A percentile compares a stretch with the other conserved stretches of the same genome.
Conservation (phyloP, 2,888 invertebrate genomes). For the Heliconius sara region DNA sequence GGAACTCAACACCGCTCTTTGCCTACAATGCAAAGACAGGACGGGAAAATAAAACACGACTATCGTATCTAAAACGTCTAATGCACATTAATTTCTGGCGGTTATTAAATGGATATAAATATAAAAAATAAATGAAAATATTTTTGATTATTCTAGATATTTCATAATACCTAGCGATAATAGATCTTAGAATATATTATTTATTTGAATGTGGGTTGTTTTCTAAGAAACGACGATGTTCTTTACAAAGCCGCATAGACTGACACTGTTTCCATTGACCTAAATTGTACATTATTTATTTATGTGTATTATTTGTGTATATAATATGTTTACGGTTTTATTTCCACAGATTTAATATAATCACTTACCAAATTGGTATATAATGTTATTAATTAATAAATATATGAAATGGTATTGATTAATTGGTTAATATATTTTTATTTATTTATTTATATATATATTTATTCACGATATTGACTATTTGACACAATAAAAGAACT, state of each 20-base stretch:
- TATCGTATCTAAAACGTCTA: rapidly evolving
- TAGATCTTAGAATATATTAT: conserved; percentile 11
- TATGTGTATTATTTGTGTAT: background rate
- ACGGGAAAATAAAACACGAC: background rate
- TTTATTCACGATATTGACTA: too few species aligned
- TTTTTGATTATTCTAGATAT: background rate
- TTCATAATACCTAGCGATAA: conserved; percentile 3
- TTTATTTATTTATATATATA: background rate
- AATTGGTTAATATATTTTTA: background rate
- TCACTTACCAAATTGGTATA: background rate
- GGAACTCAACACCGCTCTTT: too few species aligned
- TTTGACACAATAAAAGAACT: too few species aligned
- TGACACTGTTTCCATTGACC: conserved; percentile 40
- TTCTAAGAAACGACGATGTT: conserved; percentile 43
- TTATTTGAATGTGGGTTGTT: conserved; percentile 36
- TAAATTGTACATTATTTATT: conserved; percentile 5
- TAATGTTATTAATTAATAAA: background rate
- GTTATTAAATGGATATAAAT: background rate
- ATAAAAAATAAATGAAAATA: too few species aligned
- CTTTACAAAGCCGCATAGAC: conserved; percentile 40
- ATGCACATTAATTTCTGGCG: background rate
- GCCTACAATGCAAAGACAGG: too few species aligned
- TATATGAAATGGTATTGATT: background rate
- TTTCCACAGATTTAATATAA: background rate
- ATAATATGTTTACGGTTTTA: background rate